Evolutionary conservation across 2,888 invertebrate species (phyloP).

Genomic region (Noctua pronuba): DNA sequence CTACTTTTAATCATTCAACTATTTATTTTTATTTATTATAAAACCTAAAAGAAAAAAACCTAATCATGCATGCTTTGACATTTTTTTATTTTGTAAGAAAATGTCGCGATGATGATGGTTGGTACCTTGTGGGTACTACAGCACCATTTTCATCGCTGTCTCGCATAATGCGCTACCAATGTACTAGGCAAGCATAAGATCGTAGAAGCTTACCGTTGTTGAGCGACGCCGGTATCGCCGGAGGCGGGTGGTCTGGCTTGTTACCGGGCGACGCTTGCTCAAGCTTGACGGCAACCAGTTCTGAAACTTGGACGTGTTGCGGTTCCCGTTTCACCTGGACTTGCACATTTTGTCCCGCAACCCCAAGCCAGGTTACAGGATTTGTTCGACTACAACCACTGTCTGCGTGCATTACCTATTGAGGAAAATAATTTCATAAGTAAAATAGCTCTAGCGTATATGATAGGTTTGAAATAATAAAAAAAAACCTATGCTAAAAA

Average conservation of each 20-base stretch:
- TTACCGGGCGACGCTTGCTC: constrained; percentile 92
- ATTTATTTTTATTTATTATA: neutral
- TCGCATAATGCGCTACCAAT: constrained; percentile 69
- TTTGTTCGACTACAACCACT: constrained; percentile 93
- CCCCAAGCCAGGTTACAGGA: constrained; percentile 92
- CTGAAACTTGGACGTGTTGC: constrained; percentile 90
- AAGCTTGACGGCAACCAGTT: constrained; percentile 91
- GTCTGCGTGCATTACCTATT: constrained; percentile 86
- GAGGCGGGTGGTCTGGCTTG: constrained; percentile 87
- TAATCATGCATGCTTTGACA: neutral
- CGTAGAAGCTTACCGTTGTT: constrained; percentile 81
- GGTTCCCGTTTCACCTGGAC: constrained; percentile 93
- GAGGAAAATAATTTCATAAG: constrained; percentile 3
- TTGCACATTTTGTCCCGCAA: constrained; percentile 86
- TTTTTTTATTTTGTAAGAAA: neutral
- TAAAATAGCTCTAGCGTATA: neutral
- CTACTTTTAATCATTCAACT: neutral
- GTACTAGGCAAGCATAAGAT: constrained; percentile 70
- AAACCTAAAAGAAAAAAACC: neutral
- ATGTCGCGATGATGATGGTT: neutral
- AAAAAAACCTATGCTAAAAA: constrained; percentile 30
- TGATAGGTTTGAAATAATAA: constrained; percentile 4
- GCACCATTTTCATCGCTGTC: constrained; percentile 67
- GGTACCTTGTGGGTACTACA: neutral
- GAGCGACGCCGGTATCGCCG: constrained; percentile 85